These are phyloP conservation scores for Varanus komodoensis DNA, from an alignment of 2,113 vertebrate species.

Conservation along the genomic window DNA sequence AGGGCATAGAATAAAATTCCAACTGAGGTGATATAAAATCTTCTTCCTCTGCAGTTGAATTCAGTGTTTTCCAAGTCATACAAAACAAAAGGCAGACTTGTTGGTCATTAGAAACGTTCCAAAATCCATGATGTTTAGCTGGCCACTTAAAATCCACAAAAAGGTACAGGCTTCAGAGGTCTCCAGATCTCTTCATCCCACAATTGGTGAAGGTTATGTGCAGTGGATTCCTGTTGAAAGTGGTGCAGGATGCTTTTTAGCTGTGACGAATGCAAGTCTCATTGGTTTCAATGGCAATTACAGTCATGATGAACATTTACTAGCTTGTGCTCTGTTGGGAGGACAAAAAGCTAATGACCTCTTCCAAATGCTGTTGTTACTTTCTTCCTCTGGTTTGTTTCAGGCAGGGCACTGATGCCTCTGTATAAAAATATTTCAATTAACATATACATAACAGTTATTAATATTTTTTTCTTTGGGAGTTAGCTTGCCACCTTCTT, in stretches of 20 bases:
- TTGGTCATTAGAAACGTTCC: too few species aligned
- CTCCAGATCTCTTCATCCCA: too few species aligned
- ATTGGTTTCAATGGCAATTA: neutral
- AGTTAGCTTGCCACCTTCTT: neutral
- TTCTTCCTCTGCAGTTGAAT: too few species aligned
- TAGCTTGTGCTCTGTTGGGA: neutral
- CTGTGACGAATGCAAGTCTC: neutral
- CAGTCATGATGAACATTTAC: neutral
- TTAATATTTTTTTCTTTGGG: neutral
- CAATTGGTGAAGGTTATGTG: neutral
- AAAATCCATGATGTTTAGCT: too few species aligned
- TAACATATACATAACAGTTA: neutral
- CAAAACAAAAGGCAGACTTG: too few species aligned
- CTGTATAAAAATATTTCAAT: neutral
- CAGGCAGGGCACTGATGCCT: neutral
- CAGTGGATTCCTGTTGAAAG: neutral
- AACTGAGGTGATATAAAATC: too few species aligned
- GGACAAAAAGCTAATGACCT: neutral
- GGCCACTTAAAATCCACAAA: too few species aligned
- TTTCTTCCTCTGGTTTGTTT: neutral
- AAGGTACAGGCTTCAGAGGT: too few species aligned
- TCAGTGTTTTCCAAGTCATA: too few species aligned
- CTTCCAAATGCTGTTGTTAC: neutral
- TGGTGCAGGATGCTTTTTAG: neutral
- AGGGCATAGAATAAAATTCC: too few species aligned